Base-by-base conservation (phyloP, 53 echinoderm and acorn worm genomes). In the Henricia sp. region DNA sequence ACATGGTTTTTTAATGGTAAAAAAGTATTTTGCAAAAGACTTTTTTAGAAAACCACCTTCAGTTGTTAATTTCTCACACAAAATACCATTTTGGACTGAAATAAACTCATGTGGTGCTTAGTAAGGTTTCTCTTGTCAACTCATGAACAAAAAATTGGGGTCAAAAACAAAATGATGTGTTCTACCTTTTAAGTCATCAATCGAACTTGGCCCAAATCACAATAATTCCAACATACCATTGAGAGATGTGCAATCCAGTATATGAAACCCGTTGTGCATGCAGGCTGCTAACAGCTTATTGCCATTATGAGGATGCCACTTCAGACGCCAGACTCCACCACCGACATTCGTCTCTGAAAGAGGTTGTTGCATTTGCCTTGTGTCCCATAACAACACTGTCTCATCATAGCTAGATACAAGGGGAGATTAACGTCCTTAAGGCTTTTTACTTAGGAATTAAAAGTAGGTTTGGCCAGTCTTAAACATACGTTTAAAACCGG, bases 241-340 rank as follows among this genome's bases (percentile, higher is more conserved):
- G 20, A 91, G 64, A 23, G 68, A 51, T 68, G 71, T 41, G 34
- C 90, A 87, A 70, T 96, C 90, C 16, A 96, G 34, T 65, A 96
- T 68, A 44, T 94, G 94, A 74, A 96, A 96, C 11, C 97, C 97
- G 62, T 96, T 96, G 40, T 96, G 97, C 97, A 96, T 96, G 68
- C 92, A 94, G 19, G 97, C 97, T 12, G 94, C 94, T 39, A 96
- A 83, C 10, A 96, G 90, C 4, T 77, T 54, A 48, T 88, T 59
- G 59, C 94, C 94, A 71, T 90, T 68, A 56, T 56, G 11, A 23
- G 97, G 97, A 29, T 94, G 94, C 97, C 97, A 96, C 38, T 92
- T 96, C 40, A 96, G 59, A 27, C 97, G 74, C 97, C 97, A 96
- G 6, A 95, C 95, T 48, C 95, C 95, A 17, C 95, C 95, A 33